Conservation (phyloP, 2,113 vertebrate species). For the Gymnarchus niloticus region DNA sequence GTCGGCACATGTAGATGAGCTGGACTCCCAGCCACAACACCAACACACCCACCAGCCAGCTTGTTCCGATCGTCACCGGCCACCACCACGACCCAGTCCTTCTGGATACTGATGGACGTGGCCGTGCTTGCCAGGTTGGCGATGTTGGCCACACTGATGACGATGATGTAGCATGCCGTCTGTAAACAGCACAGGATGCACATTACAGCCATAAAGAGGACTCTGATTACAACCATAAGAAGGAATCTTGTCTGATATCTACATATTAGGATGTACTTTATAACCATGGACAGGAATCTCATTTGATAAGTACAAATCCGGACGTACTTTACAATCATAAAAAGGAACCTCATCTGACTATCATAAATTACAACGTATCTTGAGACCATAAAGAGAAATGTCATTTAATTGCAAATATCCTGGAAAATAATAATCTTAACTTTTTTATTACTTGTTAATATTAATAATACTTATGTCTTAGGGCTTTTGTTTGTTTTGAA, state of each 20-base stretch:
- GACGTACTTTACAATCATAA: neutral
- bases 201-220: neutral
- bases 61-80: constrained; percentile 88
- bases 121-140: constrained; percentile 97
- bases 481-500: neutral
- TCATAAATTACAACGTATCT: too few species aligned
- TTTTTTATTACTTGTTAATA: neutral
- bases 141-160: constrained; percentile 92
- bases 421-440: neutral
- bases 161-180: constrained; percentile 89
- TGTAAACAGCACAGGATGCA: constrained; percentile 41
- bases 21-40: too few species aligned
- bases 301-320: neutral
- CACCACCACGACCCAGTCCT: constrained; percentile 97
- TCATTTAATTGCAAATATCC: neutral
- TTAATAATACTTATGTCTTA: neutral
- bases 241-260: too few species aligned
- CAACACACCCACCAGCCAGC: constrained; percentile 90
- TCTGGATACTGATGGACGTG: constrained; percentile 89
- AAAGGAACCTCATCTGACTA: neutral
- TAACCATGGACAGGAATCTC: neutral
- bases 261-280: neutral
- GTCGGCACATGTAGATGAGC: neutral
- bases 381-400: too few species aligned
- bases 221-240: neutral